Conservation (phyloP, 2,888 invertebrate species). For the Priocnemis perturbator region DNA sequence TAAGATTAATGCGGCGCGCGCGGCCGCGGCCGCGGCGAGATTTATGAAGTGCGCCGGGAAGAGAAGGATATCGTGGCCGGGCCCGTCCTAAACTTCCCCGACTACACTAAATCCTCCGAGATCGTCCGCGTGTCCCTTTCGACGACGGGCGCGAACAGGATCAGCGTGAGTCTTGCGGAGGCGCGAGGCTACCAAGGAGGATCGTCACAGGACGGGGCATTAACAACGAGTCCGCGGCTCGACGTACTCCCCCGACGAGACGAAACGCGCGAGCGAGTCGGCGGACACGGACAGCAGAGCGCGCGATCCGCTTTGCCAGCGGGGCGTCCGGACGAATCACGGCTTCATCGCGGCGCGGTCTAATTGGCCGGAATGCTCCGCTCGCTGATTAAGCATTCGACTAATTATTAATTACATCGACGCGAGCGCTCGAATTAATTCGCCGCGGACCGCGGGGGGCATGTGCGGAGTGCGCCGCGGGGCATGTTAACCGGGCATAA, state of each 20-base stretch:
- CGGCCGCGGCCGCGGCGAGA: too few relatives aligned
- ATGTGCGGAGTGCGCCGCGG: conserved; percentile 47
- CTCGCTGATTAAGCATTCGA: conserved; percentile 64
- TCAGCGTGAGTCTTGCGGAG: background rate
- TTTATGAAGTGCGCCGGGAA: too few relatives aligned
- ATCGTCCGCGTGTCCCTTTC: too few relatives aligned
- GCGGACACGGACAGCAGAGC: conserved; percentile 3
- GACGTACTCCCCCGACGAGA: too few relatives aligned
- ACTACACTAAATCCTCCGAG: background rate
- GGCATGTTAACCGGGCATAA: conserved; percentile 50
- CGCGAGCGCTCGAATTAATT: conserved; percentile 63
- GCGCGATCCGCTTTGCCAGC: conserved; percentile 49
- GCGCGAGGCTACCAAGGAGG: too few relatives aligned
- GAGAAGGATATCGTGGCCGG: conserved; percentile 7
- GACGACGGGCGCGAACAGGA: conserved; percentile 10
- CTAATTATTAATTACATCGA: conserved; percentile 69
- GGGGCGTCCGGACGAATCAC: conserved; percentile 49
- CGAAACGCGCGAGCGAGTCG: too few relatives aligned
- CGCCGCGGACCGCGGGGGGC: conserved; percentile 38
- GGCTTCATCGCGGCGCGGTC: conserved; percentile 56
- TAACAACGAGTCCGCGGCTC: too few relatives aligned
- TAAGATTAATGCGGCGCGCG: too few relatives aligned
- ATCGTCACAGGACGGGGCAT: too few relatives aligned
- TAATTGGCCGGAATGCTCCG: conserved; percentile 62
- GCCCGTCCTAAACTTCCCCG: conserved; percentile 24